Percentiles rank a stretch among this genome's conserved stretches.
Conservation (phyloP, 2,113 vertebrate species). For the Anguilla rostrata region DNA sequence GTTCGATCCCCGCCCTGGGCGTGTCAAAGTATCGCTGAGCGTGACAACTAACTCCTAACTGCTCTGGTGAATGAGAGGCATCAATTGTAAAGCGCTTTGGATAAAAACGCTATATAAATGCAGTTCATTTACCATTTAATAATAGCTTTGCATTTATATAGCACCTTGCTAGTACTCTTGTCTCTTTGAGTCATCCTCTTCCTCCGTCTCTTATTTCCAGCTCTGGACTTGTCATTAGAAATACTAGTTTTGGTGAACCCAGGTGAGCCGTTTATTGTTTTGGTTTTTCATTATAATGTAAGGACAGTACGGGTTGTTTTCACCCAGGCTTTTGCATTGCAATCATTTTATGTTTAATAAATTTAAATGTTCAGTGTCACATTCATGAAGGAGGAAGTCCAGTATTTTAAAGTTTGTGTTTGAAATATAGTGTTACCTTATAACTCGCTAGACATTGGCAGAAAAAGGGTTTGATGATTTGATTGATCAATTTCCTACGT, state of each 20-base stretch:
- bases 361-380: not conserved
- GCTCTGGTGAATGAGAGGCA: no score
- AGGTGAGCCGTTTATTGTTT: constrained; percentile 68
- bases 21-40: no score
- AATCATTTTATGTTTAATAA: not conserved
- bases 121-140: no score
- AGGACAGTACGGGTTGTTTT: not conserved
- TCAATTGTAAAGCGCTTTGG: no score
- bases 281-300: not conserved
- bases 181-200: not conserved
- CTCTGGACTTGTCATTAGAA: constrained; percentile 74
- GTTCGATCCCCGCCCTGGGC: no score
- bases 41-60: no score
- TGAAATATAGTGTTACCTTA: no score
- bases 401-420: no score
- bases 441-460: no score
- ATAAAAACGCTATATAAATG: no score
- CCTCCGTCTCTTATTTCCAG: constrained; percentile 56
- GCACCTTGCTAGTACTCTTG: not conserved
- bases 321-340: not conserved
- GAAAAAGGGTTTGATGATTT: no score
- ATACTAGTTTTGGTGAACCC: constrained; percentile 72
- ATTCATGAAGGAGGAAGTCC: not conserved
- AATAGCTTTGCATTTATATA: not conserved
- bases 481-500: no score